phyloP scores from a whole-genome alignment of 2,888 invertebrate species.

The Apodemia mormo region DNA sequence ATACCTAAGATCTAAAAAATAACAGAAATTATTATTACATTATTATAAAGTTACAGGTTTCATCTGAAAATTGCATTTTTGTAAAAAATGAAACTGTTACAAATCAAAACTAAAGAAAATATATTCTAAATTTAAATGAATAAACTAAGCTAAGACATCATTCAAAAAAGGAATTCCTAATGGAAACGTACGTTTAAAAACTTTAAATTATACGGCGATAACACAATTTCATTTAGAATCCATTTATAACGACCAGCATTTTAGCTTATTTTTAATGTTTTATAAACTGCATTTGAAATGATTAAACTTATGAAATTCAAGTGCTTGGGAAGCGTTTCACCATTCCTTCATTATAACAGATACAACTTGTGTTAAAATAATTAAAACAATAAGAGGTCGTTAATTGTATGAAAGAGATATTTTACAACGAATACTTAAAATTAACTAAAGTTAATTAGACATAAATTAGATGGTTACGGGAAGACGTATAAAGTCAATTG shows the following conservation, averaged over 20 bases:
- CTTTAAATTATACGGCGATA: not conserved
- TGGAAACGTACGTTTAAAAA: not conserved
- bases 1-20: too few species aligned
- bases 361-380: constrained; percentile 8
- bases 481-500: not conserved
- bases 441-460: constrained; percentile 2
- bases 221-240: not conserved
- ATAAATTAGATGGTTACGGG: constrained; percentile 1
- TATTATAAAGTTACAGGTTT: too few species aligned
- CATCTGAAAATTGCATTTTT: too few species aligned
- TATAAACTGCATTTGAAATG: not conserved
- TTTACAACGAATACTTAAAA: constrained; percentile 11
- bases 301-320: not conserved
- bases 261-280: not conserved
- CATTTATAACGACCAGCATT: not conserved
- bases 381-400: constrained; percentile 14
- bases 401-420: constrained; percentile 11
- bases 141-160: not conserved
- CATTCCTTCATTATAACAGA: constrained; percentile 8
- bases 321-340: constrained; percentile 8
- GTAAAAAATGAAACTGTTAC: too few species aligned
- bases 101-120: too few species aligned
- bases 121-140: constrained; percentile 1
- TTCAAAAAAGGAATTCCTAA: not conserved
- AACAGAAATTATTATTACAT: too few species aligned